A percentile compares a stretch with the other conserved stretches of the same genome.
phyloP scores from a whole-genome alignment of 2,888 invertebrate species.

The Drosophila subquinaria region DNA sequence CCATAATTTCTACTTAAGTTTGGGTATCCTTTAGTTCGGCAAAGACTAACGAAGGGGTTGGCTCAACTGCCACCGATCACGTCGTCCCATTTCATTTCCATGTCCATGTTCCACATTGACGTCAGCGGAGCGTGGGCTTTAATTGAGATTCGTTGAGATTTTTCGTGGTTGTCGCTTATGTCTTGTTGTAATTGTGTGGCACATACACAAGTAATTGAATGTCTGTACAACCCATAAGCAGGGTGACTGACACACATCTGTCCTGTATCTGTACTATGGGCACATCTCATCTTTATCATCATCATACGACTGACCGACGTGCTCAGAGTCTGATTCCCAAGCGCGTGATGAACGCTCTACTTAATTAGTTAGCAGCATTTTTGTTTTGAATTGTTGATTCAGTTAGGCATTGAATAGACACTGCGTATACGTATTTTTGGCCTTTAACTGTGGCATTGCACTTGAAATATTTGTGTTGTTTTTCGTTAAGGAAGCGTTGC shows the following conservation, averaged over 20 bases:
- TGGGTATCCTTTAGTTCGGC: slow-evolving; percentile 2
- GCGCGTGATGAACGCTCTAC: slow-evolving; percentile 14
- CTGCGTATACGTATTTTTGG: slow-evolving; percentile 23
- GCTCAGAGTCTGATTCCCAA: background rate
- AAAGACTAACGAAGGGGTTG: background rate
- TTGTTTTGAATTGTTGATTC: slow-evolving; percentile 5
- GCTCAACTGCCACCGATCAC: slow-evolving; percentile 47
- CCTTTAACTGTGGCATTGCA: slow-evolving; percentile 70
- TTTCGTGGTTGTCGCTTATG: slow-evolving; percentile 17
- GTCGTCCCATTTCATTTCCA: slow-evolving; percentile 32
- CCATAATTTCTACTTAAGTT: slow-evolving; percentile 13
- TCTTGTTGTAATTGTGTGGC: slow-evolving; percentile 16
- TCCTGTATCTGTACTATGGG: slow-evolving; percentile 25
- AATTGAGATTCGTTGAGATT: slow-evolving; percentile 54
- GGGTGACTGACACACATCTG: slow-evolving; percentile 58
- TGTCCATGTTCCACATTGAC: slow-evolving; percentile 46
- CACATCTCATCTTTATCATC: background rate
- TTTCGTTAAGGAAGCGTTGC: slow-evolving; percentile 48
- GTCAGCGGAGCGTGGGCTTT: slow-evolving; percentile 65
- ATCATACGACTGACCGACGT: background rate
- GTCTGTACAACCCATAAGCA: slow-evolving; percentile 27
- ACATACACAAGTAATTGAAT: slow-evolving; percentile 38
- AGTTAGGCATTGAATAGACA: slow-evolving; percentile 19
- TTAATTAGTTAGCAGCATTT: slow-evolving; percentile 18
- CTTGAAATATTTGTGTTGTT: slow-evolving; percentile 58